phyloP scores from a whole-genome alignment of 2,113 vertebrate species.

The Pelmatolapia mariae region DNA sequence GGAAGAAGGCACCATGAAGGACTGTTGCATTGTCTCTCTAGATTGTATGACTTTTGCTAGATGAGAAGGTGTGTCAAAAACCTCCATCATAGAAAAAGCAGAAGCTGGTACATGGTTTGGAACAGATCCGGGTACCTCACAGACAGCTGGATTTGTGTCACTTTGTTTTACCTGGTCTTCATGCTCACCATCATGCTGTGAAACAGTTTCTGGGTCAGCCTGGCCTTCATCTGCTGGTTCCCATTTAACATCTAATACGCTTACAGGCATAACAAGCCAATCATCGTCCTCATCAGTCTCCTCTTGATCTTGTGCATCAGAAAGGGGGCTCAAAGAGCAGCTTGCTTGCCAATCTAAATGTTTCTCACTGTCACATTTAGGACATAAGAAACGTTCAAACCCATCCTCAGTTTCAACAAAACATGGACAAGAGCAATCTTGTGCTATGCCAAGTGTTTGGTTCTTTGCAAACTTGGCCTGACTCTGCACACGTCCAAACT shows the following conservation, averaged over 20 bases:
- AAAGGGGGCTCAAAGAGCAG: not conserved
- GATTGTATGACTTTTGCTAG: not conserved
- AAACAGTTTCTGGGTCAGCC: not conserved
- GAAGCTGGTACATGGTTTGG: not conserved
- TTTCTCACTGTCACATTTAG: not conserved
- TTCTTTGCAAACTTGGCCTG: not conserved
- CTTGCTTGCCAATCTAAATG: not conserved
- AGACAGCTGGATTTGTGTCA: not conserved
- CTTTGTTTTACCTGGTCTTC: not conserved
- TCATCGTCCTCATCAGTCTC: not conserved
- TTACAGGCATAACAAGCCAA: not conserved
- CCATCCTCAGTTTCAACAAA: not conserved
- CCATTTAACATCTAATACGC: not conserved
- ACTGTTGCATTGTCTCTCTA: not conserved
- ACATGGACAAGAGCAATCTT: not conserved
- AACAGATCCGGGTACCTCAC: fast-evolving
- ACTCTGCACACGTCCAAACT: not conserved
- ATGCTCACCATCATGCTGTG: not conserved
- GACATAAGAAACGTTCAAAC: not conserved
- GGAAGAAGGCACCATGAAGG: not conserved
- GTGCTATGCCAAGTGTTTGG: not conserved
- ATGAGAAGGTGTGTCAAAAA: not conserved
- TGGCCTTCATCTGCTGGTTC: not conserved
- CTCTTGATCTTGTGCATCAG: not conserved
- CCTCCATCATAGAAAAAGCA: not conserved